Base-by-base conservation (phyloP, 2,797 vertebrate genomes). In the Macropus fuliginosus region DNA sequence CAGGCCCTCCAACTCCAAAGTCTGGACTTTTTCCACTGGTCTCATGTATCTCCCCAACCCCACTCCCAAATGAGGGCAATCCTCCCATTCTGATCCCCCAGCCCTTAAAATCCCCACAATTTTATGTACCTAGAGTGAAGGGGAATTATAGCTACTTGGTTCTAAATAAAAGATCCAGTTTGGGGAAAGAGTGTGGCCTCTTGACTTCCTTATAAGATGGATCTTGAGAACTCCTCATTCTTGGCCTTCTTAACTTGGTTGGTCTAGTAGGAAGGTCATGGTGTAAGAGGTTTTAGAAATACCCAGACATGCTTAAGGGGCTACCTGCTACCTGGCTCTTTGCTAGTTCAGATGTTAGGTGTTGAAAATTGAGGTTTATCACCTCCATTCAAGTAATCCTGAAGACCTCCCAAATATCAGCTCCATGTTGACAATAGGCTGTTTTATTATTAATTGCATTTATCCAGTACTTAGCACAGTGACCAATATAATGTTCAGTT, bases 391-490 rank as follows among this genome's bases (percentile, higher is more conserved):
- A 5, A 94, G 97, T 9, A 90, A 34, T 94, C 96, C 56, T 66
- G 46, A 95, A 52, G 10, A 10, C 40, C 27, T 50, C n/a, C 93
- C 91, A 96, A 66, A 89, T 90, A 54, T 40, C 94, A 95, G 94
- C 54, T 95, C 59, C 46, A 46, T 92, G 56, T 91, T 87, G 74
- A 90, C 24, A 91, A 52, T 91, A 94, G 54, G 18, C 46, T 91
- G 56, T 46, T 52, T 40, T 46, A 91, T 56, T 74, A 66, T 34
- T 92, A 55, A 95, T 55, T 93, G 46, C 0, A 90, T 16, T 24
- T 56, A 5, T 21, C 74, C 74, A 87, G 11, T 87, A 24, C 4
- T 46, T 74, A 74, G 16, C n/a, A 21, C 21, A 40, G n/a, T 74
- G 66, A 74, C 66, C 2, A 0, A 66, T 66, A 66, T 6, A 40